Conservation (phyloP, 2,888 invertebrate genomes). For the Papilio gigon region DNA sequence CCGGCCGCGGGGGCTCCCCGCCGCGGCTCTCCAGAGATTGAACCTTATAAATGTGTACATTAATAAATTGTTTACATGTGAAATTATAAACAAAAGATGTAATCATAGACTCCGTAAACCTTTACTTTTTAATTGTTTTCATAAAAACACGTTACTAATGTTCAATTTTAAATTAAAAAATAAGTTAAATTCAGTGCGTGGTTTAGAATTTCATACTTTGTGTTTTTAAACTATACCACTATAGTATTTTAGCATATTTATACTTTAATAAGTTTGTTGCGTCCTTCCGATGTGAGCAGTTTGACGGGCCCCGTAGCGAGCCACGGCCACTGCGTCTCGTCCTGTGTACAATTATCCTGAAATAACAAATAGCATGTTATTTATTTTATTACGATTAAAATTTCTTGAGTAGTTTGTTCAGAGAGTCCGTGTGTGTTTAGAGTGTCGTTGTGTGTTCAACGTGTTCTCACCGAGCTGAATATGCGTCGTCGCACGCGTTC, state of each 20-base stretch:
- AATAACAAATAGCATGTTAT: conserved; percentile 31
- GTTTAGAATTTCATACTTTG: neutral
- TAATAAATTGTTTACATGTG: no score
- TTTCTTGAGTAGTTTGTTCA: neutral
- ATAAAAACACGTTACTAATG: no score
- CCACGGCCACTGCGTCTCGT: conserved; percentile 75
- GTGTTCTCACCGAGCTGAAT: conserved; percentile 84
- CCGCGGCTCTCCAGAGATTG: conserved; percentile 80
- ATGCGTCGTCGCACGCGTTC: conserved; percentile 92
- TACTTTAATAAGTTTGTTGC: conserved; percentile 81
- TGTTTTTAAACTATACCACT: neutral
- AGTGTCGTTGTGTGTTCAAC: neutral
- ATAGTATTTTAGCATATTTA: neutral
- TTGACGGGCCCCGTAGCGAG: conserved; percentile 64
- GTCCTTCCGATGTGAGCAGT: conserved; percentile 76
- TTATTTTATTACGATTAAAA: neutral
- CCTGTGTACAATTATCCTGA: conserved; percentile 65
- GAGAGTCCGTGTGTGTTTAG: neutral
- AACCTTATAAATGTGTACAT: conserved; percentile 72
- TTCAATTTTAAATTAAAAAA: no score
- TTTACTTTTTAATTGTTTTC: no score
- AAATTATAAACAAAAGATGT: no score
- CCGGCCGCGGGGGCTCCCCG: conserved; percentile 40
- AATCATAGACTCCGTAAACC: no score
- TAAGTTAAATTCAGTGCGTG: no score